Percentiles rank a stretch among this genome's conserved stretches.
Conservation (phyloP, 2,888 invertebrate species). For the Campoplex nolae region DNA sequence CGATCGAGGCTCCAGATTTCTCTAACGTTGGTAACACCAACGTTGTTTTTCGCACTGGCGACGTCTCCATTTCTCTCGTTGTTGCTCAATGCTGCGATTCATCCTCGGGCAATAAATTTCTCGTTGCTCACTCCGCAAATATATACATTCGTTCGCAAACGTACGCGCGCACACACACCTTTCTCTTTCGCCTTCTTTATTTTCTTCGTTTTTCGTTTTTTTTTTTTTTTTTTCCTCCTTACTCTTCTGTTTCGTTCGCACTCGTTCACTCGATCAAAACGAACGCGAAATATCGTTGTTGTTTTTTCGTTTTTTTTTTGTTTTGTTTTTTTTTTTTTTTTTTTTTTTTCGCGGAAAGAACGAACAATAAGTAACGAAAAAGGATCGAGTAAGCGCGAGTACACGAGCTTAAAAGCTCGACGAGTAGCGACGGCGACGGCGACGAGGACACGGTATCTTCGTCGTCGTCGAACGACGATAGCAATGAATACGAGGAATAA, state of each 20-base stretch:
- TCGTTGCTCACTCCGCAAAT: not conserved
- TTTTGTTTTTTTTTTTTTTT: no score
- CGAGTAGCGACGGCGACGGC: slow-evolving; percentile 19
- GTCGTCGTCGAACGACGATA: not conserved
- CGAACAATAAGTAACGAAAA: slow-evolving; percentile 27
- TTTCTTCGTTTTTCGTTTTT: not conserved
- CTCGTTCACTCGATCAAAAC: not conserved
- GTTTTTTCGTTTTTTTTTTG: no score
- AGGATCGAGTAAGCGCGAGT: slow-evolving; percentile 25
- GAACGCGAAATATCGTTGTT: slow-evolving; percentile 13
- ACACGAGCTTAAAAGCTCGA: slow-evolving; percentile 41
- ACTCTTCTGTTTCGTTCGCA: no score
- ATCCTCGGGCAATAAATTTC: slow-evolving; percentile 26
- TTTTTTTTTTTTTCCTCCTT: no score
- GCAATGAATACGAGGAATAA: slow-evolving; percentile 4
- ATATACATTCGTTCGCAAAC: not conserved
- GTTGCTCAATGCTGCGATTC: slow-evolving; percentile 50
- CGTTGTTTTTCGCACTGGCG: slow-evolving; percentile 21
- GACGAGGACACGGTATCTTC: not conserved
- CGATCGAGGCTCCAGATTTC: not conserved
- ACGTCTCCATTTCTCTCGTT: slow-evolving; percentile 22
- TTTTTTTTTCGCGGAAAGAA: not conserved
- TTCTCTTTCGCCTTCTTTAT: not conserved
- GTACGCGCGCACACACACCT: not conserved
- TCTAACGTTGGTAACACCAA: slow-evolving; percentile 9